These are phyloP conservation scores for Mormoops blainvillei DNA, from an alignment of 2,113 vertebrate species.

Conservation along the genomic window DNA sequence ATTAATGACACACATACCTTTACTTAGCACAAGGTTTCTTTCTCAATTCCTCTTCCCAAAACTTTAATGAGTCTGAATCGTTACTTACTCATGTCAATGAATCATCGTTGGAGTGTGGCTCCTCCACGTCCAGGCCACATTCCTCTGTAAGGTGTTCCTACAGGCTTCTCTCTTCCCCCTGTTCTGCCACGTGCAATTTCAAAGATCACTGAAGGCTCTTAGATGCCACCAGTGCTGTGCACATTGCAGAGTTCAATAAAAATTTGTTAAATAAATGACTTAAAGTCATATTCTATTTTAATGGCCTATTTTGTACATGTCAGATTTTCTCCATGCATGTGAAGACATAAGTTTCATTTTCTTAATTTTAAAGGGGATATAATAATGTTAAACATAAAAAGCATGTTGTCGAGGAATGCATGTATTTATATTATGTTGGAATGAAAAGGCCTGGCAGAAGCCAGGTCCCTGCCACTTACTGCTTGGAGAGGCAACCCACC, in stretches of 20 bases:
- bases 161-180: neutral
- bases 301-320: neutral
- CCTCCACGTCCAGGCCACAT: neutral
- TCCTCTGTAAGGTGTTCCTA: neutral
- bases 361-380: neutral
- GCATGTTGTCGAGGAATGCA: neutral
- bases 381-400: neutral
- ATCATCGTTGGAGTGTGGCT: neutral
- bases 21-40: neutral
- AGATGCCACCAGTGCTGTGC: neutral
- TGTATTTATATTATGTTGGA: neutral
- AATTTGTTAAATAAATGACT: neutral
- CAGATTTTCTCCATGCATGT: neutral
- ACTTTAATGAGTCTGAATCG: neutral
- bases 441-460: neutral
- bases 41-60: neutral
- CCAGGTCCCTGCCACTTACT: neutral
- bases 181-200: neutral
- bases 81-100: neutral
- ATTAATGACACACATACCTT: neutral
- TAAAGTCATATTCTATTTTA: neutral
- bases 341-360: neutral
- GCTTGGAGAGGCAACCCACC: neutral
- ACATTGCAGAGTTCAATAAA: neutral
- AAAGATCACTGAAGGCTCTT: neutral